These are phyloP conservation scores for Mionectes olivaceus DNA, from an alignment of 2,797 vertebrate species.

Conservation along the genomic window DNA sequence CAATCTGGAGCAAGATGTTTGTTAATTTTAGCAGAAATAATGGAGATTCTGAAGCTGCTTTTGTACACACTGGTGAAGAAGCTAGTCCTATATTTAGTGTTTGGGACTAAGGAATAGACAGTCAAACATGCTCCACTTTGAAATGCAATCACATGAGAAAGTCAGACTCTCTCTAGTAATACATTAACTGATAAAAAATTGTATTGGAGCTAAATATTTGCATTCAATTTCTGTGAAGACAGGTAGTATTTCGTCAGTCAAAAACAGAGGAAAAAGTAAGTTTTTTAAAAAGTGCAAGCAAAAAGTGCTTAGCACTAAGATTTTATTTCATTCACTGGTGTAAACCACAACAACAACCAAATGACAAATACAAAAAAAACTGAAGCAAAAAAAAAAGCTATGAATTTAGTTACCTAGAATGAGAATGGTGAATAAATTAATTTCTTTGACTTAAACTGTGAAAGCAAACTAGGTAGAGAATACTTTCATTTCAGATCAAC, in stretches of 20 bases:
- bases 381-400: not conserved
- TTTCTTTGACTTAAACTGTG: not conserved
- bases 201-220: not conserved
- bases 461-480: not conserved
- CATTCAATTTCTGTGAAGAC: not conserved
- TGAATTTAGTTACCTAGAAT: not conserved
- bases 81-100: not conserved
- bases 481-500: not conserved
- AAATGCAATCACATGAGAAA: not conserved
- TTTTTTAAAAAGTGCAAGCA: not conserved
- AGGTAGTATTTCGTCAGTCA: not conserved
- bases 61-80: not conserved
- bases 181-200: not conserved
- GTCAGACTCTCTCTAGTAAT: not conserved
- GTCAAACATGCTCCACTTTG: not conserved
- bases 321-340: not conserved
- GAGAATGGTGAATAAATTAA: not conserved
- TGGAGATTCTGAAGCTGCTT: not conserved
- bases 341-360: not conserved
- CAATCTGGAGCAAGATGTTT: not conserved
- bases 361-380: not conserved
- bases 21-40: conserved; percentile 42
- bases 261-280: not conserved
- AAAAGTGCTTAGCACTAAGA: not conserved
- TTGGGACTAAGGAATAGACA: not conserved